Percentiles rank a stretch among this genome's conserved stretches.
These are phyloP conservation scores for Bolinopsis microptera DNA, from an alignment of 37 sponge, comb jelly and placozoan species.

Conservation along the genomic window DNA sequence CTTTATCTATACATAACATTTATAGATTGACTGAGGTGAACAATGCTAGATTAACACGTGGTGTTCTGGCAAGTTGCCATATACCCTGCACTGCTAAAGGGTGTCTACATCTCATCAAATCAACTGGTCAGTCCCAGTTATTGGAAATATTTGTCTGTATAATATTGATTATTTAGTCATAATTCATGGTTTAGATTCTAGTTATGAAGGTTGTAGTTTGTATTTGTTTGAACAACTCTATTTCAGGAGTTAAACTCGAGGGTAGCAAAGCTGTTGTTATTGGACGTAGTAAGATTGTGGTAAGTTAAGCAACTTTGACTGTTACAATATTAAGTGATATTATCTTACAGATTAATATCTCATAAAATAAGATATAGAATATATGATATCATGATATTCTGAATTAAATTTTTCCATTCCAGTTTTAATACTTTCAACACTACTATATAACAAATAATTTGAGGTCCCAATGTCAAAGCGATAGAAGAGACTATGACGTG, in stretches of 20 bases:
- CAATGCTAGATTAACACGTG: conserved; percentile 16
- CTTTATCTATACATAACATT: background rate
- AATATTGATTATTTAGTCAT: background rate
- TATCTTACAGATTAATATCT: too few species aligned
- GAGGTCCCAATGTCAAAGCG: too few species aligned
- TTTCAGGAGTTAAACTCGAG: conserved; percentile 67
- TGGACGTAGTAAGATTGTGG: conserved; percentile 93
- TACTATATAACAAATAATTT: too few species aligned
- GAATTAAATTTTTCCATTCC: too few species aligned
- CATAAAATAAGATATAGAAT: too few species aligned
- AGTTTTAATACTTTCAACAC: too few species aligned
- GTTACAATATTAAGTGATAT: too few species aligned
- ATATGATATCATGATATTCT: too few species aligned
- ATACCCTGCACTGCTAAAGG: conserved; percentile 96
- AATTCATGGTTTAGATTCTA: background rate
- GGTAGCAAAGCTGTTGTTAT: conserved; percentile 87
- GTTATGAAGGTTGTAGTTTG: background rate
- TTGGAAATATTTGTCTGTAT: background rate
- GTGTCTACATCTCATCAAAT: conserved; percentile 84
- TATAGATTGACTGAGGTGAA: conserved; percentile 33
- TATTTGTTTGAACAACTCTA: background rate
- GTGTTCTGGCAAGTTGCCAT: conserved; percentile 67
- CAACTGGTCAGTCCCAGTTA: conserved; percentile 69
- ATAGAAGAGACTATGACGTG: too few species aligned
- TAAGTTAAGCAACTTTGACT: too few species aligned